A percentile compares a stretch with the other conserved stretches of the same genome.
Evolutionary conservation across 2,113 vertebrate genomes (phyloP).

Genomic region (Pygathrix nemaeus): DNA sequence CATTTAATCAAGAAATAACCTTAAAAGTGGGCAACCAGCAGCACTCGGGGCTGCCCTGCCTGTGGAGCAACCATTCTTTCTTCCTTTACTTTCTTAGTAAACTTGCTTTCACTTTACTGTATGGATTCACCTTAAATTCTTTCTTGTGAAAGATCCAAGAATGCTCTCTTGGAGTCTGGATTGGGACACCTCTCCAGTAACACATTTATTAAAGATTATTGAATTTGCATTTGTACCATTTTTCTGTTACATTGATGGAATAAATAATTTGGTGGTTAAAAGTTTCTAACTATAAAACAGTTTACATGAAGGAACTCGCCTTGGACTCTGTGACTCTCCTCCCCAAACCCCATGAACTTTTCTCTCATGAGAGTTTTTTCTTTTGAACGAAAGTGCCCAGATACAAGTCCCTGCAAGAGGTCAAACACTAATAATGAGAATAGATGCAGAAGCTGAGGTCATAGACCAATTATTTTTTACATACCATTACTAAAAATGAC

Average conservation of each 20-base stretch:
- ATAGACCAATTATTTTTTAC: not conserved
- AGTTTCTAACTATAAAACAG: not conserved
- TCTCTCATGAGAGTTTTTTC: not conserved
- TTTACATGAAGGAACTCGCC: not conserved
- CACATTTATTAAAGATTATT: not conserved
- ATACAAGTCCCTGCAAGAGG: not conserved
- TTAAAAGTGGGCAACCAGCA: no score
- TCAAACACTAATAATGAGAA: not conserved
- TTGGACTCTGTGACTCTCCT: not conserved
- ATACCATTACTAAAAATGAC: not conserved
- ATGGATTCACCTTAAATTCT: no score
- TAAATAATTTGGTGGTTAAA: not conserved
- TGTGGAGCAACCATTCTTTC: no score
- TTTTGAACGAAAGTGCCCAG: not conserved
- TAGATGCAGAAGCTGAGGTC: not conserved
- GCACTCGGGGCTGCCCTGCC: no score
- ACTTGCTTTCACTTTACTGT: no score
- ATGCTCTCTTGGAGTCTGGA: no score
- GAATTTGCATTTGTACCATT: not conserved
- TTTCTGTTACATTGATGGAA: not conserved
- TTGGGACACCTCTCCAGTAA: no score
- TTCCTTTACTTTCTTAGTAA: no score
- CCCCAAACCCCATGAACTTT: not conserved
- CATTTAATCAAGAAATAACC: no score
- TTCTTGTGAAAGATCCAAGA: no score